A percentile compares a stretch with the other conserved stretches of the same genome.
Conservation (phyloP, 2,113 vertebrate species). For the Pampusana beccarii region DNA sequence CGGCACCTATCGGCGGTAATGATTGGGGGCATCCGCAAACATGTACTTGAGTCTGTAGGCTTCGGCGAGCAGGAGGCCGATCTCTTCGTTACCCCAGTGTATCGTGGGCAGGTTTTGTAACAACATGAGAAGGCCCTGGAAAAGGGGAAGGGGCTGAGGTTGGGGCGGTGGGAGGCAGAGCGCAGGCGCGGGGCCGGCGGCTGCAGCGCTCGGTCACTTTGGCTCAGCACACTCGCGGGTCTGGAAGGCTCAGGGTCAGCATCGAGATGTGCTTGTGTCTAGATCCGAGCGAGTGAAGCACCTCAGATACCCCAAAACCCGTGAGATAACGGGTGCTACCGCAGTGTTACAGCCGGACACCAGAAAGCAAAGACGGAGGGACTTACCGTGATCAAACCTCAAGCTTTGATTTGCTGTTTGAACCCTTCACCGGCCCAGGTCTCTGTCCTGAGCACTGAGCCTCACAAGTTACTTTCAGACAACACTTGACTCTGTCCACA, state of each 20-base stretch:
- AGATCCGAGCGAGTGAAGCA: not conserved
- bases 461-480: not conserved
- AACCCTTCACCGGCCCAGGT: not conserved
- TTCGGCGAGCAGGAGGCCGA: slow-evolving; percentile 94
- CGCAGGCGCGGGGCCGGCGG: not conserved
- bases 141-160: slow-evolving; percentile 1
- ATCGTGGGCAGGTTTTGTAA: slow-evolving; percentile 98
- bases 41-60: slow-evolving; percentile 99
- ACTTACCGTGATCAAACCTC: too few relatives aligned
- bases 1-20: slow-evolving; percentile 91
- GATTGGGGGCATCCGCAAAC: slow-evolving; percentile 97
- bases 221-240: fast-evolving
- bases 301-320: not conserved
- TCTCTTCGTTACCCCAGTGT: slow-evolving; percentile 98
- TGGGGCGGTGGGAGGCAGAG: not conserved
- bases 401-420: not conserved
- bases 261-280: not conserved
- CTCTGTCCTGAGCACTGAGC: not conserved
- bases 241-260: not conserved
- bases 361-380: not conserved
- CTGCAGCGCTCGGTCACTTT: not conserved
- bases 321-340: not conserved
- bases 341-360: not conserved
- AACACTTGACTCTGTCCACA: fast-evolving
- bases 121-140: slow-evolving; percentile 95